Base-by-base conservation (phyloP, 1,140 invertebrate species). In the Meloidogyne chitwoodi region DNA sequence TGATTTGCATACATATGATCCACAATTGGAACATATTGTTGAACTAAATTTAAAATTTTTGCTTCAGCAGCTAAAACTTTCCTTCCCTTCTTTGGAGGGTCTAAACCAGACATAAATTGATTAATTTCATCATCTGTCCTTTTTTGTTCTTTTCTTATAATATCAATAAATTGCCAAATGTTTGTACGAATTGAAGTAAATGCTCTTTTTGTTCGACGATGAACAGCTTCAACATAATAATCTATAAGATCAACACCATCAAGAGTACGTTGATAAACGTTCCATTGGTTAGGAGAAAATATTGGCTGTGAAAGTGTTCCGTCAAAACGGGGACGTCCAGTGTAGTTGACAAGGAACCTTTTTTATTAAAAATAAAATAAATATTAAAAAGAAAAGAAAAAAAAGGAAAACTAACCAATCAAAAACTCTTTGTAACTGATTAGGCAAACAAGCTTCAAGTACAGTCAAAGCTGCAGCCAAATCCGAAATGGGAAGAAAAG, bases 261-360 rank as follows among this genome's bases (percentile, higher is more conserved):
- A 16, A 70, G 10, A 10, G 26, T 61, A n/a, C 68, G 68, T n/a
- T 44, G 68, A 44, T 70, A 61, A 41, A 44, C 68, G n/a, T 61
- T 70, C 68, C 68, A 70, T 70, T 70, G 31, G 16, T 70, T 29
- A n/a, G 68, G 68, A 19, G 68, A 61, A 44, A 44, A 70, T 41
- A 61, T 10, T 44, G 68, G 68, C n/a, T 70, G 68, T 4, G 68
- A 70, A 27, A 44, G 38, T 2, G 68, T 56, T 19, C 68, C 68
- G 29, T 70, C 68, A 29, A 70, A 70, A 22, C 68, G 68, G 2
- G 68, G 68, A 48, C 68, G 68, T 44, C 68, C 68, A 70, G 61
- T 22, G n/a, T 44, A 70, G 29, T 70, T 70, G 38, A 70, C 61
- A 26, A 70, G 44, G 19, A 70, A 70, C 68, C 68, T 70, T 34